Evolutionary conservation across 2,888 invertebrate species (phyloP).

Genomic region (Troides aeacus): DNA sequence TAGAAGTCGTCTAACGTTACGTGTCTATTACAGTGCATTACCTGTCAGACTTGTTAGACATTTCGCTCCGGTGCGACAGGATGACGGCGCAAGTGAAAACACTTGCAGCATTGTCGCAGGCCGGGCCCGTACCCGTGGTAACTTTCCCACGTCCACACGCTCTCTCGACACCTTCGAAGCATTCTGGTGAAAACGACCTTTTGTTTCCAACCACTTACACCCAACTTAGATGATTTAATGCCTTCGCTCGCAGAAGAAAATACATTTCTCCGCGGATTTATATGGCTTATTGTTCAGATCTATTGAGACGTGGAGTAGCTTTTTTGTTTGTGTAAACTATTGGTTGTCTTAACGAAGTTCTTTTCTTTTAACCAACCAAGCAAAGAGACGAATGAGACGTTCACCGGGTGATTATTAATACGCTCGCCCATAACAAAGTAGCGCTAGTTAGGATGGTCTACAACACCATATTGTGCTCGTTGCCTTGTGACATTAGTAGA

Average conservation of each 20-base stretch:
- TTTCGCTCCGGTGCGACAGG: neutral
- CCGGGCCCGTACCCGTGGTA: conserved; percentile 44
- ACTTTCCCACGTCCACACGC: conserved; percentile 53
- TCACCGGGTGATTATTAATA: too few species aligned
- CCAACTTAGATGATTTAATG: conserved; percentile 12
- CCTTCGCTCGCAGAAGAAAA: conserved; percentile 8
- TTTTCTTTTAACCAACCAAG: too few species aligned
- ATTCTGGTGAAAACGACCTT: conserved; percentile 32
- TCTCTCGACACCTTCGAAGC: conserved; percentile 29
- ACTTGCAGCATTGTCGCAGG: conserved; percentile 36
- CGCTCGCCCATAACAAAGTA: too few species aligned
- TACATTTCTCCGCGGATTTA: conserved; percentile 3
- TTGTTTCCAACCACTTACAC: conserved; percentile 31
- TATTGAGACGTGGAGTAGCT: neutral
- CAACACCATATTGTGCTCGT: too few species aligned
- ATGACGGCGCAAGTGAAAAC: conserved; percentile 44
- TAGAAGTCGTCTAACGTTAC: neutral
- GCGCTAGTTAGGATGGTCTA: too few species aligned
- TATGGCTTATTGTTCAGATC: conserved; percentile 3
- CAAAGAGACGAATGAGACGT: too few species aligned
- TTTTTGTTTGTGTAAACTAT: too few species aligned
- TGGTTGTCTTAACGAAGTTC: too few species aligned
- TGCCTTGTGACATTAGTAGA: too few species aligned
- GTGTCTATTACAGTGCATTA: neutral
- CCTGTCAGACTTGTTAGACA: neutral